These are phyloP conservation scores for Anoplolepis gracilipes DNA, from an alignment of 1,140 invertebrate genomes.

Conservation along the genomic window DNA sequence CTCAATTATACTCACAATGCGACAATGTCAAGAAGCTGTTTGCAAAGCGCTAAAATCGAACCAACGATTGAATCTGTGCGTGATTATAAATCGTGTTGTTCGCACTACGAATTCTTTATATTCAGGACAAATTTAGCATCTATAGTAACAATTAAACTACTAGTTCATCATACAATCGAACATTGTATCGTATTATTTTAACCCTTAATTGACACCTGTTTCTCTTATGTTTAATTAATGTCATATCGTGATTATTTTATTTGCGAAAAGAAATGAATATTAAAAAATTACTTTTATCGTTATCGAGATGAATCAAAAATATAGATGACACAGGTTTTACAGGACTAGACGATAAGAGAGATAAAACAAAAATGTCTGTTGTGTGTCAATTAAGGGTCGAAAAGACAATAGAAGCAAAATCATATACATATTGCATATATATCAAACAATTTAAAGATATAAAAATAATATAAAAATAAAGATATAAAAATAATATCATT, in stretches of 20 bases:
- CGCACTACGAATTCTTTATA: constrained; percentile 30
- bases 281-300: not conserved
- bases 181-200: constrained; percentile 14
- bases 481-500: constrained; percentile 15
- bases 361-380: not conserved
- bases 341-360: not conserved
- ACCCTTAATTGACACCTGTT: constrained; percentile 42
- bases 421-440: not conserved
- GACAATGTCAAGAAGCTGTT: constrained; percentile 49
- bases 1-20: constrained; percentile 46
- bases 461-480: no score
- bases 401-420: not conserved
- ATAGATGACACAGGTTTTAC: not conserved
- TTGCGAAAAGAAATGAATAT: not conserved
- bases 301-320: not conserved
- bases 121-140: constrained; percentile 13
- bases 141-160: constrained; percentile 28
- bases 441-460: constrained; percentile 20
- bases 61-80: constrained; percentile 15
- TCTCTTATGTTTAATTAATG: not conserved
- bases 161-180: constrained; percentile 56
- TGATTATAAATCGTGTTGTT: constrained; percentile 25
- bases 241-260: not conserved
- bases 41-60: constrained; percentile 38
- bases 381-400: constrained; percentile 17